Base-by-base conservation (phyloP, 2,888 invertebrate species). In the Leptopilina syphax region DNA sequence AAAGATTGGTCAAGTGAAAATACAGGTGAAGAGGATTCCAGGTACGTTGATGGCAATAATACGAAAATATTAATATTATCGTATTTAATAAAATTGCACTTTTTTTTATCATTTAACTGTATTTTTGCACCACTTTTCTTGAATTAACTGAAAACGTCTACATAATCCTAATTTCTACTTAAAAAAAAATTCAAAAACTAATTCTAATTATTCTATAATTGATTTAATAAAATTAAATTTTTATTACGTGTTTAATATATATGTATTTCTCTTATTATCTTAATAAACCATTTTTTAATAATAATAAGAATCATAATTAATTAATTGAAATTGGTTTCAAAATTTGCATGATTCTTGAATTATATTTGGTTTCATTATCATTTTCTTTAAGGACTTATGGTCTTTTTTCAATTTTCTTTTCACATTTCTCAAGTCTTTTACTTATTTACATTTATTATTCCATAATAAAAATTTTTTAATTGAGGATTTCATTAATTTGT, bases 11-110 rank as follows among this genome's bases (percentile, higher is more conserved):
- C 85, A 7, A 82, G 80, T 78, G 85, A 77, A 60, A 79, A 80
- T 79, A 54, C 76, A 12, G 87, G 81, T 41, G 88, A 88, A 27
- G 88, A 90, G 13, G 87, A 86, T 82, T 84, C 87, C 65, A 91
- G 91, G 92, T 92, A 91, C 83, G 80, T 81, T 76, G 79, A 76
- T 76, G 10, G 18, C 41, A 60, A 65, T 63, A 67, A 67, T 67
- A 47, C n/a, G 18, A 41, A 3, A n/a, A n/a, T 44, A 66, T n/a
- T 3, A 65, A 65, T 65, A 66, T 41, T 66, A 34, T 41, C 6
- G 34, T 66, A 34, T 34, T 34, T 8, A 44, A 44, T 8, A 8
- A 44, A 44, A 67, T 67, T 67, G 60, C 44, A 65, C 73, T 0
- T 67, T 34, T 34, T 34, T 34, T 4, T 12, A 63, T 44, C 10